These are phyloP conservation scores for Falco biarmicus DNA, from an alignment of 2,797 vertebrate species.

Conservation along the genomic window DNA sequence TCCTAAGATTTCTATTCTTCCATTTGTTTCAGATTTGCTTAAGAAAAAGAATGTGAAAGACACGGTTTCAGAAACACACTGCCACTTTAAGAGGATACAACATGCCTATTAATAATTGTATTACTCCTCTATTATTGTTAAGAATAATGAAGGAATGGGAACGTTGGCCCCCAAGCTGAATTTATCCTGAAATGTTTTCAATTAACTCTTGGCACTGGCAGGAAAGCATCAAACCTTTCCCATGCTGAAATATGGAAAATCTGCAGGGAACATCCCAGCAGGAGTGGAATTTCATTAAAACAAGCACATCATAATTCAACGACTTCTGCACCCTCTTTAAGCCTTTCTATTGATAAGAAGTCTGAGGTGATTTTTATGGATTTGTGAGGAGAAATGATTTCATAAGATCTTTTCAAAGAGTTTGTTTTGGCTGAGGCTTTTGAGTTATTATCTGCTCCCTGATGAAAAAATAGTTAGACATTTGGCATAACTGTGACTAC, in stretches of 20 bases:
- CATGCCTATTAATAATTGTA: constrained; percentile 85
- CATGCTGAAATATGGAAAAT: constrained; percentile 90
- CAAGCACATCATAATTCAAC: constrained; percentile 84
- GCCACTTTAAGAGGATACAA: constrained; percentile 84
- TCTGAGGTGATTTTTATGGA: constrained; percentile 77
- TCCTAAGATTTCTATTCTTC: constrained; percentile 60
- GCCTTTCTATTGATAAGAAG: constrained; percentile 82
- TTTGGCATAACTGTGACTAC: constrained; percentile 82
- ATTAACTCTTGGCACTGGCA: constrained; percentile 87
- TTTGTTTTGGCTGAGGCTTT: constrained; percentile 73
- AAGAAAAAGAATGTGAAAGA: constrained; percentile 68
- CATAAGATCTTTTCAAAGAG: constrained; percentile 77
- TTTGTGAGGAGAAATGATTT: constrained; percentile 83
- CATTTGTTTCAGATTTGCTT: constrained; percentile 72
- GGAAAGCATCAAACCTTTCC: constrained; percentile 86
- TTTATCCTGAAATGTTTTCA: constrained; percentile 90
- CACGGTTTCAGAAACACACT: constrained; percentile 66
- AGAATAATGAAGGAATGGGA: constrained; percentile 82
- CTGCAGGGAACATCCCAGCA: constrained; percentile 86
- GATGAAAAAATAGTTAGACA: constrained; percentile 83
- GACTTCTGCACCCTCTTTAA: constrained; percentile 83
- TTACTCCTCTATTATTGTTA: constrained; percentile 80
- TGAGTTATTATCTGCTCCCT: constrained; percentile 79
- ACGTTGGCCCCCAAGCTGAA: constrained; percentile 81
- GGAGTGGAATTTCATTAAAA: constrained; percentile 88